Evolutionary conservation across 2,797 vertebrate genomes (phyloP), one percentile per base, ranked within the genome.

Genomic region (Sebastes oblongus): DNA sequence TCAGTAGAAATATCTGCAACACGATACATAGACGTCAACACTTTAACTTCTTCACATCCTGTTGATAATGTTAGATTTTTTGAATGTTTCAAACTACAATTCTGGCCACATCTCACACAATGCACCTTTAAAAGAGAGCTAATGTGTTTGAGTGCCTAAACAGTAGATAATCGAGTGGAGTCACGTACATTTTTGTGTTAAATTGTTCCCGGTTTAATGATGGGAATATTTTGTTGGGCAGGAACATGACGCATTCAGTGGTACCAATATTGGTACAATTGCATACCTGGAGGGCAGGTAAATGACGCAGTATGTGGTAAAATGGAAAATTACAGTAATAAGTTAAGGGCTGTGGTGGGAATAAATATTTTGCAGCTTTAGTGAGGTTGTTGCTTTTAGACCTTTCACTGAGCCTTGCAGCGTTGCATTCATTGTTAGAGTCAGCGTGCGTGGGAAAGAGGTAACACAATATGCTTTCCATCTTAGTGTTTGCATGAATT

Each of bases 401-500:
- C 22, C 16, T 72, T 70, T 70, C 13, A 14, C 25, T 62, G 25
- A 30, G 22, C 25, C 34, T 42, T 52, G 25, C 42, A 18, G 77
- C 74, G 50, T 58, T 77, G 39, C 64, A 66, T 50, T 72, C 59
- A 68, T 55, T 70, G 60, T 30, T 84, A 80, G 30, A 76, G 65
- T 87, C 67, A 3, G 66, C 59, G 9, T 83, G 32, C 10, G 3
- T 89, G 85, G 72, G 80, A 89, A 88, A 76, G 69, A 80, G 46
- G 78, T 78, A 89, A 86, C 75, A 69, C 32, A 66, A 66, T 78
- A 78, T 75, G 62, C 60, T 67, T 56, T 78, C 86, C 59, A 61
- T 83, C 54, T 72, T 75, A 42, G 62, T 54, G 74, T 86, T 78
- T 67, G 75, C 72, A 81, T 85, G 77, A 89, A 82, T 84, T 46